Base-by-base conservation (phyloP, 1,140 invertebrate species). In the Caerostris darwini region DNA sequence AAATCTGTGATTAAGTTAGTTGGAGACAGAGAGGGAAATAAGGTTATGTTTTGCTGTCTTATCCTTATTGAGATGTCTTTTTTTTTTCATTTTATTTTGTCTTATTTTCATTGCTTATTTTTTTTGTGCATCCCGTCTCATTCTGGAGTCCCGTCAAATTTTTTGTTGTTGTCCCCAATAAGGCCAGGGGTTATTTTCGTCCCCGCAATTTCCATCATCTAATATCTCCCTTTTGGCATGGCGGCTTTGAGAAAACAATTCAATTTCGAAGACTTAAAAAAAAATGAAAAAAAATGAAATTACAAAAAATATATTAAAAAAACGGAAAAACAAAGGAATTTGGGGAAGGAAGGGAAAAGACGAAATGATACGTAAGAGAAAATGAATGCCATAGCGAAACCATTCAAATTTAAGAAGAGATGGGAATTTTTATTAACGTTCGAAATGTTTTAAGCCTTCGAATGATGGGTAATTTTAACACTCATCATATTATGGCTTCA, bases 381-480 rank as follows among this genome's bases (percentile, higher is more conserved):
- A 77, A 77, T 77, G 69, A 77, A 77, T 77, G 34, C 69, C 69
- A 34, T 34, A 10, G 69, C 50, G 8, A 77, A 64, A 58, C 82
- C 17, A 83, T 83, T 57, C 82, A 56, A 83, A 83, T 83, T 83
- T 83, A 83, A 58, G 82, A 19, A 83, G 14, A 57, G 82, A 83
- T 57, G 56, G 82, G 82, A 83, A 19, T 83, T 83, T 83, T 83
- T 83, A 83, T 83, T 83, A 83, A 54, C 82, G 57, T 83, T 14
- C 82, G 56, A 54, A 83, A 83, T 83, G 82, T 57, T 83, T 83
- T 83, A 83, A 56, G 54, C 57, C 53, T 5, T 3, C 53, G 82
- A 83, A 83, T 83, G 82, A 83, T 58, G 82, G 82, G 82, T 83
- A 83, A 83, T 83, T 83, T 83, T 83, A 83, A 19, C 56, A 77